Evolutionary conservation across 2,888 invertebrate species (phyloP), one percentile per base, ranked within the genome.

Genomic region (Agrochola circellaris): DNA sequence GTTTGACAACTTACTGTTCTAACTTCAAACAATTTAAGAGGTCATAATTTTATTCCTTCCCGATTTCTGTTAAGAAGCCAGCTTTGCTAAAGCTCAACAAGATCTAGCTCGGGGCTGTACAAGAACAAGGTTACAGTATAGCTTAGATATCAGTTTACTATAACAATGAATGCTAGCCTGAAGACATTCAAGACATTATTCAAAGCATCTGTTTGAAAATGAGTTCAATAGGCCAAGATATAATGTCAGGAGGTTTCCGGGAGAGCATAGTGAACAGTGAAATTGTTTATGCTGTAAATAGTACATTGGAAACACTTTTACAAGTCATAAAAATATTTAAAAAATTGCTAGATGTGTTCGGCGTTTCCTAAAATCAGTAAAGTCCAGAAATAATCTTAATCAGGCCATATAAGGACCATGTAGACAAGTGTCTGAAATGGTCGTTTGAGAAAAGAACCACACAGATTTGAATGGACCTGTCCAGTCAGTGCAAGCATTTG

Each of bases 21-120:
- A 30, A 58, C 23, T 26, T 75, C 65, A 60, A 60, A 23, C 30
- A 61, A n/a, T 64, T 66, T 23, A 58, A 45, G n/a, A n/a, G 38
- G 26, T 64, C 51, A 42, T 64, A 48, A 62, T 58, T 11, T 42
- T n/a, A 11, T 62, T 13, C 23, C 60, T 51, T 67, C 11, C 15
- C 11, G 13, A 58, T 42, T 77, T 67, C 71, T 64, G 62, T 54
- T 23, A 62, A 58, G 34, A 48, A 60, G 26, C 6, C 9, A 82
- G 64, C 56, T 75, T 34, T 51, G 30, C 26, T 64, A 9, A 68
- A 71, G 34, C 45, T 72, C 15, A 9, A 30, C 20, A 61, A 67
- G 17, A 34, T 62, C n/a, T 51, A 42, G 38, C 77, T 60, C 13
- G 54, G 20, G 60, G 62, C 51, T 13, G n/a, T 45, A 62, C 51